Base-by-base conservation (phyloP, 2,888 invertebrate species). In the Tinea pellionella region DNA sequence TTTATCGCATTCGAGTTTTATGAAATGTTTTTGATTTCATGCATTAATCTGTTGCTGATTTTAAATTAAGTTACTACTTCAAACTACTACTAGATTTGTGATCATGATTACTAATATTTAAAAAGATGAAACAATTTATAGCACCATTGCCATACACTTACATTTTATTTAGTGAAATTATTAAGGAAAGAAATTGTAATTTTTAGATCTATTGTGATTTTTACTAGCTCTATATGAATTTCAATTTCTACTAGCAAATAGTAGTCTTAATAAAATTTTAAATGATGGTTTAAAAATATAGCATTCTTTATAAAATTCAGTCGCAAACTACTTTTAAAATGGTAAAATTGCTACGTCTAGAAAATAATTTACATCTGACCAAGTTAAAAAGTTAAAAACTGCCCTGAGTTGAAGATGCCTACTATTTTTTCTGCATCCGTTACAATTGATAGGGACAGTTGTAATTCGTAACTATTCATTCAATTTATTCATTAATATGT, bases 291-390 rank as follows among this genome's bases (percentile, higher is more conserved):
- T n/a, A n/a, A 53, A 53, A 53, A 53, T 53, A 53, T 18, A 53
- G 18, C n/a, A 2, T 51, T 51, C 18, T 19, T 82, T 85, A 84
- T 77, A 85, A 86, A 85, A 83, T 84, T 87, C 86, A 85, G 86
- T 87, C 87, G 78, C 82, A 70, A 78, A 76, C 87, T 86, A 85
- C 80, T 78, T 75, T 68, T 79, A 78, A 83, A 79, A 77, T 79
- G 72, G 73, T 75, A 79, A 75, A 78, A 72, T 65, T 69, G 80
- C 32, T 85, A 85, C 74, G 67, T 68, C 80, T 86, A 85, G 77
- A 84, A 85, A 85, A 81, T 67, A 75, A 77, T 79, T 80, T 78
- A 80, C 75, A 83, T 79, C 71, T 55, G 9, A 9, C 12, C 11
- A 18, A 51, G 18, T 55, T 55, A 19, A 19, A 47, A 47, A 18